A percentile compares a stretch with the other conserved stretches of the same genome.
phyloP scores from a whole-genome alignment of 2,113 vertebrate species.

The Benitochromis conjunctus region DNA sequence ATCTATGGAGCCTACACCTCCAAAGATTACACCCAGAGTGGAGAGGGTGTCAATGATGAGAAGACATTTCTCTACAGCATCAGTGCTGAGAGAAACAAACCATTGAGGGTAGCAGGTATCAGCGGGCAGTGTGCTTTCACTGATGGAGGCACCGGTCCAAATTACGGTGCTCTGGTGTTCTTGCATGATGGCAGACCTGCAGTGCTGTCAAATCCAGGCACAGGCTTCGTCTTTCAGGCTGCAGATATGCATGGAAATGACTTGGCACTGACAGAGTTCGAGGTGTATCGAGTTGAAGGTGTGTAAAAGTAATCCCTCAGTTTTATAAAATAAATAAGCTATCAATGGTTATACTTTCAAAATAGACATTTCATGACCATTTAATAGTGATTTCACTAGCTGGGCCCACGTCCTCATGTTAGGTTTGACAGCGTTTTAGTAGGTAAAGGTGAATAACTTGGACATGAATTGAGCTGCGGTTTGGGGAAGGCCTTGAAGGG shows the following conservation, averaged over 20 bases:
- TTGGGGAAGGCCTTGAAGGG: too few relatives aligned
- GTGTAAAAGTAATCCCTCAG: neutral
- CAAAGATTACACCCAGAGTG: conserved; percentile 9
- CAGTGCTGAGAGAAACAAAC: neutral
- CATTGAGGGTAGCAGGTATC: neutral
- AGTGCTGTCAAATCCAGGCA: conserved; percentile 19
- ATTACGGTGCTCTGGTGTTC: conserved; percentile 36
- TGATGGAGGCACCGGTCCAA: neutral
- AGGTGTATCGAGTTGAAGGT: conserved; percentile 68
- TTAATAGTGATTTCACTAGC: too few relatives aligned
- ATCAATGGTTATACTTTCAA: neutral
- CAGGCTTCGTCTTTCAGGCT: conserved; percentile 21
- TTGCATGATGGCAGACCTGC: neutral
- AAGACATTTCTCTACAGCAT: conserved; percentile 45
- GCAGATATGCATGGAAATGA: conserved; percentile 44
- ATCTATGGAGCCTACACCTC: conserved; percentile 53
- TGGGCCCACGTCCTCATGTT: too few relatives aligned
- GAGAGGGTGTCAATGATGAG: neutral
- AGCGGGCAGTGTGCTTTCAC: neutral
- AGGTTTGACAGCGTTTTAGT: too few relatives aligned
- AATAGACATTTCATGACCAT: neutral
- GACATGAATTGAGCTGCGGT: too few relatives aligned
- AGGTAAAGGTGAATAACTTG: too few relatives aligned
- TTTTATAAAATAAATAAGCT: neutral
- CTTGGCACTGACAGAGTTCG: conserved; percentile 52